phyloP scores from a whole-genome alignment of 2,888 invertebrate species.

The Stomorhina lunata region DNA sequence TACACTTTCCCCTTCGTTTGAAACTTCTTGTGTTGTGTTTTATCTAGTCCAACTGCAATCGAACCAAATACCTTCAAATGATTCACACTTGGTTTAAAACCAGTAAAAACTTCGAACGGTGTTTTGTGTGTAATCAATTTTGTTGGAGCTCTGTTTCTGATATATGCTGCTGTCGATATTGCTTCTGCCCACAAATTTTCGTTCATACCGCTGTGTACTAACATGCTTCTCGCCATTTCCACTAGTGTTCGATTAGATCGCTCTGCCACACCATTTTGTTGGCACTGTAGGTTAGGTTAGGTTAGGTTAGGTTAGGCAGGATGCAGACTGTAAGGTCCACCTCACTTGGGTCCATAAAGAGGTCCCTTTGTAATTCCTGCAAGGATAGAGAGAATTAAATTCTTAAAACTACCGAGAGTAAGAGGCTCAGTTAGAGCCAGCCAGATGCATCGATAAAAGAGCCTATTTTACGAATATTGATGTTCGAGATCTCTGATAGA shows the following conservation, averaged over 20 bases:
- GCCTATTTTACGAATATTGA: too few relatives aligned
- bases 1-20: background rate
- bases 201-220: background rate
- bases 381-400: too few relatives aligned
- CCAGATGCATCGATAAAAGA: too few relatives aligned
- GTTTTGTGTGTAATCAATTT: background rate
- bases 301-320: too few relatives aligned
- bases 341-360: too few relatives aligned
- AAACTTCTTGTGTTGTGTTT: background rate
- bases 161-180: background rate
- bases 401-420: too few relatives aligned
- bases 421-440: too few relatives aligned
- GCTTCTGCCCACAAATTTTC: background rate
- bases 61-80: background rate
- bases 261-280: background rate
- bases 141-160: slow-evolving; percentile 5
- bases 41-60: background rate
- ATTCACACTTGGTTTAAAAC: background rate
- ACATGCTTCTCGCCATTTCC: background rate
- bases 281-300: too few relatives aligned
- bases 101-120: background rate
- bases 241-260: background rate
- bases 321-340: too few relatives aligned
- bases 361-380: too few relatives aligned
- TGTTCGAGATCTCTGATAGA: too few relatives aligned